Evolutionary conservation across 30 jellyfish, hydroid and myxozoan genomes (phyloP), one percentile per base, ranked within the genome.

Genomic region (Mastigias papua): DNA sequence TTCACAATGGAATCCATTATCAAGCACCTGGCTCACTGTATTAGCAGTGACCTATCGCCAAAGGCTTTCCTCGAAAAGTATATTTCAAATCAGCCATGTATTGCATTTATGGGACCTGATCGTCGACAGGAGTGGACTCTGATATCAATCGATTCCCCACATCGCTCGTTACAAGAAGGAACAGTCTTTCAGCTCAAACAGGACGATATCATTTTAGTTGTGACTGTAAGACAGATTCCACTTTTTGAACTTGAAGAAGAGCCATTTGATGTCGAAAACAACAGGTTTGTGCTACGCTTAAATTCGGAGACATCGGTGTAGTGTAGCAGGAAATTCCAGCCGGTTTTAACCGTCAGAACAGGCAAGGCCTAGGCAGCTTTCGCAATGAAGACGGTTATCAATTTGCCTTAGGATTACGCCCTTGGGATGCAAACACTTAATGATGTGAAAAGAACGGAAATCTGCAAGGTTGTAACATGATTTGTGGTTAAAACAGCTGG

Each of bases 271-370:
- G 68, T 68, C 37, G 99, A 95, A 46, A 75, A 70, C 64, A 90
- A 90, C 86, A 86, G 79, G 73, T 95, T 95, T 69, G 91, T 95
- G 23, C 72, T 95, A 63, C 97, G 99, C 32, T 69, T 95, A 69
- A 95, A 89, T 57, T 95, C 99, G 63, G 99, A 95, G 90, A 95
- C 99, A 15, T 95, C 99, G 2, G 99, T 94, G 37, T 94, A 74
- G 42, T 10, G 37, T 27, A 37, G 54, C 54, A 37, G 54, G 54
- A 37, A 37, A 11, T 37, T 37, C 77, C 66, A 87, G 61, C 81
- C 62, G 81, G 62, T 16, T 76, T 76, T 48, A 72, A 20, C 20
- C 33, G 75, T 27, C 31, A 30, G 1, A 22, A 58, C 29, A 70
- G 71, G 85, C 57, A 76, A 76, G 54, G 11, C 54, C 54, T 37